Percentiles rank a stretch among this genome's conserved stretches.
Evolutionary conservation across 2,797 vertebrate genomes (phyloP).

Genomic region (Mormyrus hasselquistii): DNA sequence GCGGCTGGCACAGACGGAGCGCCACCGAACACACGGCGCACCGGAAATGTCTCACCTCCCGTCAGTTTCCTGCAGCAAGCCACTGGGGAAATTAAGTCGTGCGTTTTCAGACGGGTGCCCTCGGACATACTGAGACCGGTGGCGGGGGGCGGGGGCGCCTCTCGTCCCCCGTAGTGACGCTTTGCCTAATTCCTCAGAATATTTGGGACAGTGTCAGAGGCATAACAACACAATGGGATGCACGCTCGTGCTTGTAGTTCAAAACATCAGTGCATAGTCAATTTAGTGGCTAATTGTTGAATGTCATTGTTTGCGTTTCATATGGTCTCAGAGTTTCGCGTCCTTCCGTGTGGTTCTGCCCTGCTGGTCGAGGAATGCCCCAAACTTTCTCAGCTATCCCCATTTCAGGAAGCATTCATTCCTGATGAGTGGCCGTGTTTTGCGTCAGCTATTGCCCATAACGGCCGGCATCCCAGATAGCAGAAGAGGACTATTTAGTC

Average conservation of each 20-base stretch:
- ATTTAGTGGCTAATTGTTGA: neutral
- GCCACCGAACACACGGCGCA: neutral
- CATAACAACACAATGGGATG: neutral
- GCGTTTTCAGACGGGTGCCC: neutral
- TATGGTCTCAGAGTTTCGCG: neutral
- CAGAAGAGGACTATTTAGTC: constrained; percentile 17
- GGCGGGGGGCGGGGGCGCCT: neutral
- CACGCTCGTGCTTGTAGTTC: neutral
- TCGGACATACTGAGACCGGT: neutral
- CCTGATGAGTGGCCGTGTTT: neutral
- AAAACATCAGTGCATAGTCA: neutral
- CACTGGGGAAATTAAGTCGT: neutral
- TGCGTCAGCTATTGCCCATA: neutral
- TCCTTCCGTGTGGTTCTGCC: neutral
- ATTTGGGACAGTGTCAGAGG: neutral
- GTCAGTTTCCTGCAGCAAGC: constrained; percentile 3
- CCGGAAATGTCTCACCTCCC: constrained; percentile 1
- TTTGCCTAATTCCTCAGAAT: neutral
- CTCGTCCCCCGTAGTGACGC: neutral
- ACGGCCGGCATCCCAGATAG: constrained; percentile 1
- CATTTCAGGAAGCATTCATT: neutral
- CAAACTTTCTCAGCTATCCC: neutral
- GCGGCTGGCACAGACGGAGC: neutral
- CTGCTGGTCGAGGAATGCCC: neutral
- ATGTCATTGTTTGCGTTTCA: neutral